Base-by-base conservation (phyloP, 2,888 invertebrate species). In the Sphecodes monilicornis region DNA sequence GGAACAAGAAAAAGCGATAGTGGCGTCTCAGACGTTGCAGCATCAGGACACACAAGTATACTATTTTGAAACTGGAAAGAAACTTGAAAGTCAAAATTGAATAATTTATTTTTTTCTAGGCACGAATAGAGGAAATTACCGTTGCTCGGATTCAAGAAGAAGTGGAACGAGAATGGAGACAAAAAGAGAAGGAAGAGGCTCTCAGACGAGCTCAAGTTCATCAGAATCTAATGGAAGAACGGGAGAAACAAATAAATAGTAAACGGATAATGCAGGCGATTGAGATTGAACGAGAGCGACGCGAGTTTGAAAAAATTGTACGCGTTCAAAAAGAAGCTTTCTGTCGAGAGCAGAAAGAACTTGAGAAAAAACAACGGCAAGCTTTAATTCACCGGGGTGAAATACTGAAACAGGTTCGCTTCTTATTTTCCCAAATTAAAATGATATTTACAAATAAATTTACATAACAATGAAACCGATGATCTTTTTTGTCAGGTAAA, bases 111-210 rank as follows among this genome's bases (percentile, higher is more conserved):
- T 66, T 5, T 68, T 43, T 43, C 22, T 46, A 86, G 86, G 50
- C 78, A 66, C 82, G 72, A 46, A 93, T 95, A 80, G 96, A 96
- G 75, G 96, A 96, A 90, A 91, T 96, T 87, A 95, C 96, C 84
- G 96, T 95, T 0, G 89, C 95, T 32, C 94, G 96, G 60, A 93
- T 95, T 18, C 96, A 96, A 88, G 96, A 96, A 91, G 96, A 96
- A 91, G 97, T 97, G 36, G 97, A 97, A 92, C 95, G 97, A 18
- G 96, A 97, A 89, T 97, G 97, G 96, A 95, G 97, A 1, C 95
- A 96, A 18, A 96, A 96, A 82, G 97, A 97, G 93, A 95, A 96
- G 46, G 96, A 96, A 79, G 96, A 95, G 1, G 97, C 97, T 13
- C 91, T 96, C 76, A 96, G 96, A 91, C 95, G 96, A 85, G 95